phyloP scores from a whole-genome alignment of 2,113 vertebrate species.

The Thunnus maccoyii region DNA sequence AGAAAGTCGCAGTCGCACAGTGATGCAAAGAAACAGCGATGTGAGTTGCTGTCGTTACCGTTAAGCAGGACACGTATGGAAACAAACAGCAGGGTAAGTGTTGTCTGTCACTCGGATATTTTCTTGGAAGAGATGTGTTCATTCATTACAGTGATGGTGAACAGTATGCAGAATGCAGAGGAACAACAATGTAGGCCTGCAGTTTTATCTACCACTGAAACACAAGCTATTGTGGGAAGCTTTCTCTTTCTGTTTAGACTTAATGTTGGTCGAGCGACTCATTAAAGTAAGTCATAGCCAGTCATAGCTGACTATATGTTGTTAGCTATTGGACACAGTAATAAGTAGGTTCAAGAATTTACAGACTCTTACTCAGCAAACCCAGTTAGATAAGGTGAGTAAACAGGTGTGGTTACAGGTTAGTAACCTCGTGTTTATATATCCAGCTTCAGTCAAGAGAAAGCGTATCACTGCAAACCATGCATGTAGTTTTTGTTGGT shows the following conservation, averaged over 20 bases:
- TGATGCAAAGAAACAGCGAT: neutral
- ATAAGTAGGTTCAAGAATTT: no score
- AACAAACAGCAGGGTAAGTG: conserved; percentile 11
- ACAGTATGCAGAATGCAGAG: no score
- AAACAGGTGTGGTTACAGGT: neutral
- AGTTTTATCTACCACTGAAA: no score
- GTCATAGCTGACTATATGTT: no score
- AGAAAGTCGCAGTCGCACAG: no score
- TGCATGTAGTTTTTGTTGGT: neutral
- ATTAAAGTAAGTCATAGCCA: no score
- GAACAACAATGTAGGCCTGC: neutral
- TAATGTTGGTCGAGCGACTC: no score
- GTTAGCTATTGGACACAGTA: no score
- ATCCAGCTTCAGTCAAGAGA: neutral
- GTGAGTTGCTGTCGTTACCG: neutral
- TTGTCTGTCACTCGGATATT: neutral
- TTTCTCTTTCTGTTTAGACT: no score
- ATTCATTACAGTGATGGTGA: neutral
- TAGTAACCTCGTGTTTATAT: neutral
- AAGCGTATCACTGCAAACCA: neutral
- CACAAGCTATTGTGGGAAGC: no score
- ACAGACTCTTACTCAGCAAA: neutral
- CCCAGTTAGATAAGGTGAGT: neutral
- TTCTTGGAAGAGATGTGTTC: no score
- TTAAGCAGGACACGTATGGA: neutral